Conservation (phyloP, 2,797 vertebrate species). For the Aphelocoma californica region DNA sequence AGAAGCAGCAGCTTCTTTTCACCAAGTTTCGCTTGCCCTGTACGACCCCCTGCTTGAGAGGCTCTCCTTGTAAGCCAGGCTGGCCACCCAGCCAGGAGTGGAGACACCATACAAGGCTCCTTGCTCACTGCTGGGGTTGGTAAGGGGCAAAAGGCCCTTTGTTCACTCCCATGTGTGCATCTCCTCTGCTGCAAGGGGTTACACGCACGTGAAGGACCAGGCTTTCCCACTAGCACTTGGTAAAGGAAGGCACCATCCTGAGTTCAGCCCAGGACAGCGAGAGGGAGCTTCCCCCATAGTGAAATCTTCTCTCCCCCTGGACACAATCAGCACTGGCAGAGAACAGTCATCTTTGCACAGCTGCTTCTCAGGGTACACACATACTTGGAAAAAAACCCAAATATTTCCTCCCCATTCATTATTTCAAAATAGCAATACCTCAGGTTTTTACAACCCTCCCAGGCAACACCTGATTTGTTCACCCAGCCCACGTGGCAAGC, state of each 20-base stretch:
- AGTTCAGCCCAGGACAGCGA: not conserved
- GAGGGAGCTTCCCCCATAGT: not conserved
- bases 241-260: not conserved
- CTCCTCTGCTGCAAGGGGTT: not conserved
- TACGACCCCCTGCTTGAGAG: not conserved
- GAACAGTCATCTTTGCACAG: not conserved
- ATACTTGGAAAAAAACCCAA: not conserved
- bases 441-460: not conserved
- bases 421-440: not conserved
- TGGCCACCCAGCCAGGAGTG: not conserved
- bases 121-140: not conserved
- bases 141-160: accelerated
- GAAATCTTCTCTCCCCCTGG: not conserved
- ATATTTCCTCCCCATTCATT: not conserved
- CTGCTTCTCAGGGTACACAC: not conserved
- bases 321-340: not conserved
- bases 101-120: not conserved
- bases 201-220: accelerated
- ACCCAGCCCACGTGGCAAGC: not conserved
- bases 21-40: not conserved
- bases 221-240: not conserved
- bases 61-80: not conserved
- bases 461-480: not conserved
- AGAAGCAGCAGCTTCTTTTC: not conserved
- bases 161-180: accelerated